Base-by-base conservation (phyloP, 2,888 invertebrate genomes). In the Conus canariensis region DNA sequence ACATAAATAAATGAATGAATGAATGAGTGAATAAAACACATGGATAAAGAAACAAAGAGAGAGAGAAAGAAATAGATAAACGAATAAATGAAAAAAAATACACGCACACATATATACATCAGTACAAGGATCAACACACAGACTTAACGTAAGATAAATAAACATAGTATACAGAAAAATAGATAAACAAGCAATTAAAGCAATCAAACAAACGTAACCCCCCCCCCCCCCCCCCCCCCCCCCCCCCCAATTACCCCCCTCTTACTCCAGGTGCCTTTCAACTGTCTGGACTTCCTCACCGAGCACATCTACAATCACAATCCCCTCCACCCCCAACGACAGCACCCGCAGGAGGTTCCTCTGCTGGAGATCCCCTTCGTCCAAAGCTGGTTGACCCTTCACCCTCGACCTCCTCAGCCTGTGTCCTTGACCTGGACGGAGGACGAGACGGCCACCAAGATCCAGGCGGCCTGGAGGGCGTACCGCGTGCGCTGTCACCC, bases 391-490 rank as follows among this genome's bases (percentile, higher is more conserved):
- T n/a, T 83, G 9, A 2, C 2, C 9, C 19, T 58, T 3, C 83
- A 83, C 58, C 83, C 83, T 19, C 19, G 83, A 58, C 83, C 83
- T 22, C 83, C 83, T 5, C 58, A 19, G 22, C 83, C 83, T 58
- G 58, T 83, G 58, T 83, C 83, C 58, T 58, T 83, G 83, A 83
- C 83, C 58, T 83, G 83, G 83, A 83, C 83, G 9, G 83, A 83
- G 83, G 83, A 83, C 83, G 83, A 83, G 83, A 83, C 83, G 56
- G 83, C 83, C 83, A 83, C 58, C 83, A 83, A 83, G 58, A 83
- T 83, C 83, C 83, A 83, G 58, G 7, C 22, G 19, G 83, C 58
- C 6, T 83, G 83, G 83, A 12, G 83, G 58, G 58, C 30, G 8
- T 58, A 58, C 58, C 83, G 25, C 22, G 83, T 83, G 83, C 83